Base-by-base conservation (phyloP, 92 coral and sea anemone species). In the Pocillopora grandis region DNA sequence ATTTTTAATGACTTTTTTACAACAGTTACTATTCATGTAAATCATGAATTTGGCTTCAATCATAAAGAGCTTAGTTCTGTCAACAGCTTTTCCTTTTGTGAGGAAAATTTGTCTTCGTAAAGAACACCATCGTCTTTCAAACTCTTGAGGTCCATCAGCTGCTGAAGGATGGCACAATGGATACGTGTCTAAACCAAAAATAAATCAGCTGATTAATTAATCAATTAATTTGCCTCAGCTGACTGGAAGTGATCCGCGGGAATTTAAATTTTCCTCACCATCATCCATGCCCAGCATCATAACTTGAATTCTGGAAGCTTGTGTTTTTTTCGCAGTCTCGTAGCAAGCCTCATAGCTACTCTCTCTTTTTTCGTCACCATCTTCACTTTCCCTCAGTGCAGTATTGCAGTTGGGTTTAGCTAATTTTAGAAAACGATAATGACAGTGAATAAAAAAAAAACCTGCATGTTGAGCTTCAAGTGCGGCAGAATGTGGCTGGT, bases 71-170 rank as follows among this genome's bases (percentile, higher is more conserved):
- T 27, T 42, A 42, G 52, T 42, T 42, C 8, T 42, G 52, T 42
- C 52, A 42, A 42, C 52, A 42, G 52, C 52, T 42, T 42, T 3
- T 42, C 52, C 52, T 42, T 42, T 42, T 66, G 71, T 66, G 71
- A 66, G 27, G 71, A 16, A n/a, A 66, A 66, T 23, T 66, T 23
- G 27, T 66, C 27, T 23, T 69, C 42, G 49, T 69, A 13, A 69
- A 69, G 74, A 69, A 69, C 48, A 69, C 74, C 74, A 69, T 33
- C 52, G 74, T 69, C 74, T 16, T 69, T 69, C 49, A 69, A 69
- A 69, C 48, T 69, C n/a, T 61, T 61, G 17, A 61, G 64, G 64
- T 61, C 64, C 64, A 3, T 42, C 52, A 42, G 8, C 52, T 42
- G 52, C 52, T 42, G 52, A 42, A 42, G 52, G 52, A 42, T 61